These are phyloP conservation scores for Centropyge bicolor DNA, from an alignment of 2,797 vertebrate species.

Conservation along the genomic window DNA sequence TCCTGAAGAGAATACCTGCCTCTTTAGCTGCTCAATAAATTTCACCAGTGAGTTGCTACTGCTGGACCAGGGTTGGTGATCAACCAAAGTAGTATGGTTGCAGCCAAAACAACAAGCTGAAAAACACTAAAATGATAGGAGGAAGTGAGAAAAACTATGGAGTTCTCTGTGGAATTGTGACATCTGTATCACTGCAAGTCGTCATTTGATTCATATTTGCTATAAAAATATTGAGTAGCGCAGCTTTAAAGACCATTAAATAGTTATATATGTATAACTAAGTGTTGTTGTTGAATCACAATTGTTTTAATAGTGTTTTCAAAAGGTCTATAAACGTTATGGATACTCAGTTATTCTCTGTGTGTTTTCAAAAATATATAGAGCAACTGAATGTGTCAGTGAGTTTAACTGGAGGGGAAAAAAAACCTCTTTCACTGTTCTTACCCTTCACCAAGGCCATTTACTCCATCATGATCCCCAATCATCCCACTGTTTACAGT, in stretches of 20 bases:
- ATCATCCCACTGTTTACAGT: conserved; percentile 17
- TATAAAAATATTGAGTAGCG: neutral
- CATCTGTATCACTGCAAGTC: neutral
- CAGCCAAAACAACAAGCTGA: neutral
- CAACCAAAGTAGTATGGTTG: too few species aligned
- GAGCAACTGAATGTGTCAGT: neutral
- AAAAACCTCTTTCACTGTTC: neutral
- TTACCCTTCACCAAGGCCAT: neutral
- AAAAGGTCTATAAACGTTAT: neutral
- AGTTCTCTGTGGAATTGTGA: neutral
- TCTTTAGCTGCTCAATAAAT: neutral
- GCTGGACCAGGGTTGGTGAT: neutral
- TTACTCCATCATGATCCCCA: neutral
- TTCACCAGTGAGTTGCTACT: neutral
- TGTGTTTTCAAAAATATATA: neutral
- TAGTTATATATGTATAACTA: neutral
- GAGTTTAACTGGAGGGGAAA: neutral
- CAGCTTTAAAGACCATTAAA: conserved; percentile 2
- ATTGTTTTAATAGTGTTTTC: neutral
- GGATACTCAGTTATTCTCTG: neutral
- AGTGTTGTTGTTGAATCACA: too few species aligned
- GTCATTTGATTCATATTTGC: neutral
- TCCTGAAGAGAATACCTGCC: neutral
- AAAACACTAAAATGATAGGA: neutral
- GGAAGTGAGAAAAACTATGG: neutral